Evolutionary conservation across 2,113 vertebrate genomes (phyloP).

Genomic region (human): GRCh38 chr5:83047001-83047500

Average conservation of each 20-base stretch:
- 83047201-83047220: conserved; percentile 25
- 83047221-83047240: background rate
- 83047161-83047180: background rate
- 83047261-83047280: background rate
- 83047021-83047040: no score
- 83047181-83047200: background rate
- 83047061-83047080: no score
- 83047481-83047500: background rate
- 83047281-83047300: background rate
- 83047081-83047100: no score
- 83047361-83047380: background rate
- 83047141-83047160: background rate
- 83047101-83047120: background rate
- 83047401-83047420: background rate
- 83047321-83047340: background rate
- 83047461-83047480: background rate
- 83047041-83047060: no score
- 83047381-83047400: background rate
- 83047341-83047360: no score
- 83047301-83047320: background rate
- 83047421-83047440: background rate
- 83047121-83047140: conserved; percentile 5
- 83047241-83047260: background rate
- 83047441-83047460: background rate
- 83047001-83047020: no score